Percentiles rank a stretch among this genome's conserved stretches.
phyloP scores from a whole-genome alignment of 2,888 invertebrate genomes.

The Nemurella pictetii region DNA sequence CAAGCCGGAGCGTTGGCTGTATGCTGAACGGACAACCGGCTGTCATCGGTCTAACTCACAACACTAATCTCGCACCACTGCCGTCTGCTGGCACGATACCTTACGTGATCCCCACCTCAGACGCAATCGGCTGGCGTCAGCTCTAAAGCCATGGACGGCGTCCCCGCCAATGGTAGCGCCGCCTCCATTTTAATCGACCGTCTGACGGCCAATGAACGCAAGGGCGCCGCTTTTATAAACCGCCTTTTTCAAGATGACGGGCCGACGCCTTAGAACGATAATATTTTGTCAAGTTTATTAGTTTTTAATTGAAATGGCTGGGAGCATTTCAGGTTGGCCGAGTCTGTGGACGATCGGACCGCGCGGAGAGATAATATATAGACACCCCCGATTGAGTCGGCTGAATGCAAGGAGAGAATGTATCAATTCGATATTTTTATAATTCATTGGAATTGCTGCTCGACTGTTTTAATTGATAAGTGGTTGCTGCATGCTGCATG shows the following conservation, averaged over 20 bases:
- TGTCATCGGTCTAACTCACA: conserved; percentile 29
- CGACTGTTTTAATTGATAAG: neutral
- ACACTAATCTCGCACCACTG: conserved; percentile 34
- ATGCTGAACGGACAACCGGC: neutral
- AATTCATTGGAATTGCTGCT: neutral
- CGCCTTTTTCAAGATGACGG: neutral
- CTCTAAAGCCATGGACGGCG: neutral
- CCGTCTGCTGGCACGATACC: conserved; percentile 1
- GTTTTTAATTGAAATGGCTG: neutral
- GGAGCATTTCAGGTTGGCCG: neutral
- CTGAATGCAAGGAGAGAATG: neutral
- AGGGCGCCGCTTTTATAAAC: conserved; percentile 17
- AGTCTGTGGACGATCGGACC: neutral
- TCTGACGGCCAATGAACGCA: neutral
- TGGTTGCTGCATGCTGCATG: neutral
- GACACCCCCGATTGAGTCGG: neutral
- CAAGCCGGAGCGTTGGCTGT: neutral
- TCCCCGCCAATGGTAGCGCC: neutral
- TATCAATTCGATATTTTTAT: neutral
- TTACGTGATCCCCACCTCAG: conserved; percentile 25
- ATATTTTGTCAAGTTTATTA: neutral
- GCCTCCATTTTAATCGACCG: neutral
- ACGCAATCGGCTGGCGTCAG: neutral
- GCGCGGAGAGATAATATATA: neutral
- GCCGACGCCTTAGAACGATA: neutral